Base-by-base conservation (phyloP, 2,888 invertebrate genomes). In the Drosophila buzzatii region DNA sequence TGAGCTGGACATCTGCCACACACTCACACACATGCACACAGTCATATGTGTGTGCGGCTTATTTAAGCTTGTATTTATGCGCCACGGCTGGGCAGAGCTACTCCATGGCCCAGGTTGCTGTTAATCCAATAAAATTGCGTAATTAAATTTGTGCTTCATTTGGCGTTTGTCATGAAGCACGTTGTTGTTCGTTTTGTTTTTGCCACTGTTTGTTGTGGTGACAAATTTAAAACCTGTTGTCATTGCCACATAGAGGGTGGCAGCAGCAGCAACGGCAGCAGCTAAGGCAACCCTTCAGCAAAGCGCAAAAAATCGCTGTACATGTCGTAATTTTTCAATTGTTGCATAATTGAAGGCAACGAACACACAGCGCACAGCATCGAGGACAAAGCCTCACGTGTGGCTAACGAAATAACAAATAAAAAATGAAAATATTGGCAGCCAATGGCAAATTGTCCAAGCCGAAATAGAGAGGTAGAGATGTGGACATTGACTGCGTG, bases 71-170 rank as follows among this genome's bases (percentile, higher is more conserved):
- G 89, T 73, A 77, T 76, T 75, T 59, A 68, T 70, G 76, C 59
- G 16, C 45, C 71, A 59, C 23, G 55, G 53, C 58, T 47, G 52
- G 44, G 52, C 41, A 33, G 16, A 41, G 65, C 58, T 42, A 10
- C 69, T 62, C 47, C 52, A 61, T 68, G 49, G 65, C 70, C 85
- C 85, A 82, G 84, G 82, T 80, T 80, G 63, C 71, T 78, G 89
- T 90, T 93, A 93, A 93, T 93, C 92, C 93, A 93, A 93, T 93
- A 92, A 93, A 92, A 92, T 91, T 91, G 89, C 92, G 92, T 92
- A 93, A 93, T 93, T 93, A 93, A 93, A 93, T 93, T 93, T 92
- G 91, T 91, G 92, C 91, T 92, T 92, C 92, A 92, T 92, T 92
- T 92, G 93, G 77, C 82, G 81, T 76, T 83, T 86, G 86, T 90